Evolutionary conservation across 2,113 vertebrate genomes (phyloP), one percentile per base, ranked within the genome.

Genomic region (Cisticola juncidis): DNA sequence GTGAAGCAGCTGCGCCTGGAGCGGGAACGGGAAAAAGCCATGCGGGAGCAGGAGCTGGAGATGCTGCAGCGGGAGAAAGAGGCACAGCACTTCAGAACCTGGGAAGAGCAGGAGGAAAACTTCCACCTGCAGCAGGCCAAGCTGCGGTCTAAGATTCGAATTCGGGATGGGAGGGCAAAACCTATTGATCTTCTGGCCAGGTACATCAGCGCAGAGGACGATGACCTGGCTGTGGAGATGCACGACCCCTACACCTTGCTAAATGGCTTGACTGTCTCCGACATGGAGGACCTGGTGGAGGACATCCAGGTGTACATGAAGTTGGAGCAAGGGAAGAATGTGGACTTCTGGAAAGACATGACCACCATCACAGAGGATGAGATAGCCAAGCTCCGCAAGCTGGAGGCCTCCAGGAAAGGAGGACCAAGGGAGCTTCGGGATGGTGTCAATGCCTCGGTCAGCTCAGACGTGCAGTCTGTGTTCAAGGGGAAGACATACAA

Each of bases 241-340:
- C 42, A 48, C 0, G 7, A 69, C 18, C 45, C 65, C n/a, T 69
- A 36, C 25, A 48, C n/a, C 25, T 28, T 36, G 24, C 65, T 68
- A 6, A 48, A 48, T 0, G 1, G 25, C 18, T 28, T 68, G 65
- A 36, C 45, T 3, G 2, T 50, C n/a, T 69, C 45, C 1, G 18
- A 36, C n/a, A 36, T 28, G 65, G n/a, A 69, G 12, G 65, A 48
- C 45, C 65, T 36, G 65, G n/a, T 68, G 65, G 45, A 68, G 9
- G 45, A 69, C n/a, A 36, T 50, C n/a, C 24, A 50, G 45, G n/a
- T 36, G 24, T 69, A 69, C 25, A 22, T 28, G 18, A 5, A 69
- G 45, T 26, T 50, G 65, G 45, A 69, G 45, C 45, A 50, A 50
- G 19, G 45, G 47, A 69, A 69, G 66, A 36, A 36, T 4, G 4